Evolutionary conservation across 2,797 vertebrate species (phyloP), one percentile per base, ranked within the genome.

Genomic region (Megaceryle alcyon): DNA sequence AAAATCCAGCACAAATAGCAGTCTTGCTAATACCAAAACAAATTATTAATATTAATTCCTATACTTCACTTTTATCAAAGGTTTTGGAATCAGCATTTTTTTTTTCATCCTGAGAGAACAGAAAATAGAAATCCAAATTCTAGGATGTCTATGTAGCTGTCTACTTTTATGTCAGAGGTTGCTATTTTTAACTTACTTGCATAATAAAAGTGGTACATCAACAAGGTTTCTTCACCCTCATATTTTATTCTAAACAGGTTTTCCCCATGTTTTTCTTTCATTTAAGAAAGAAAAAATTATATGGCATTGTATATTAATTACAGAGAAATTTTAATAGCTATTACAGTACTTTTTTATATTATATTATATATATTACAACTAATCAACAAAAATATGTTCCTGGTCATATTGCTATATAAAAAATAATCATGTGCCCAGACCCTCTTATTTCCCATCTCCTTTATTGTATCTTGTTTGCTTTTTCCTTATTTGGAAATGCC

Each of bases 41-140:
- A 96, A 77, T 95, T 88, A 96, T 97, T 97, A 98, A 97, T 98
- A 97, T 97, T 97, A 94, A 98, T 98, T 97, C 93, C 84, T 89
- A 81, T 53, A 53, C 46, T 84, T 56, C 43, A 46, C 78, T 94
- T 97, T 60, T 94, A 66, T 97, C 83, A 90, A 94, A 86, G 26
- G 65, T 84, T 96, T 96, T 88, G 56, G 82, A 91, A 86, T 90
- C 89, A 95, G 95, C 93, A 61, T 96, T 73, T 90, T 54, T n/a
- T n/a, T 43, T 68, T 68, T 76, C 92, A 37, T 59, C 89, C 83
- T 97, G 83, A 43, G 60, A 92, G 61, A 86, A 80, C 70, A 86
- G 69, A 86, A 95, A 86, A 89, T 57, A 90, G 39, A 82, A 96
- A 81, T 92, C 68, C 35, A 90, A 92, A 95, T 72, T 78, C 49